These are phyloP conservation scores for Patella ulyssiponensis DNA, from an alignment of 2,888 invertebrate species.

Conservation along the genomic window DNA sequence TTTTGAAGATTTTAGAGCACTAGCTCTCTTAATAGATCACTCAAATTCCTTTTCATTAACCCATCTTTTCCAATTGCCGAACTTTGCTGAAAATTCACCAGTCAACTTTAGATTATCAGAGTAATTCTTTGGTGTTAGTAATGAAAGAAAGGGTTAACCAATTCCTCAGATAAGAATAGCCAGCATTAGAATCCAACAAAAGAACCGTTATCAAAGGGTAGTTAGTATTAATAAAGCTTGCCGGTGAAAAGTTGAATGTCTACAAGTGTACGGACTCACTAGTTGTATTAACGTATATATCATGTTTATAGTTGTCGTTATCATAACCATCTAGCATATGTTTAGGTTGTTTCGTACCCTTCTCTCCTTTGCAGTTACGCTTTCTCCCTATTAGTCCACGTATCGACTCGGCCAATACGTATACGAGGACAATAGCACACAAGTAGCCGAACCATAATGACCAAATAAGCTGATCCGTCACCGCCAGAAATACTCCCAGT, in stretches of 20 bases:
- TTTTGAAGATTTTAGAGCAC: too few relatives aligned
- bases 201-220: too few relatives aligned
- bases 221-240: background rate
- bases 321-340: background rate
- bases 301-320: background rate
- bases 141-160: too few relatives aligned
- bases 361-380: background rate
- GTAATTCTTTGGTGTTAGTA: too few relatives aligned
- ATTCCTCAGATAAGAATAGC: too few relatives aligned
- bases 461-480: constrained; percentile 36
- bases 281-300: background rate
- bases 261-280: constrained; percentile 6
- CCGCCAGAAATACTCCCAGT: constrained; percentile 47
- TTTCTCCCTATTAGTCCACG: constrained; percentile 3
- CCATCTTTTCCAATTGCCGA: too few relatives aligned
- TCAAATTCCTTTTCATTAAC: too few relatives aligned
- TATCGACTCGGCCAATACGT: constrained; percentile 27
- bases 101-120: too few relatives aligned
- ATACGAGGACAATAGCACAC: constrained; percentile 34
- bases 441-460: constrained; percentile 48
- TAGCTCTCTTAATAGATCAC: too few relatives aligned
- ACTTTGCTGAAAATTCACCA: too few relatives aligned
- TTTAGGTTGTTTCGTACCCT: background rate
- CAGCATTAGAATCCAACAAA: too few relatives aligned
- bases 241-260: background rate